These are phyloP conservation scores for Fukomys damarensis DNA, from an alignment of 2,113 vertebrate genomes.

Conservation along the genomic window DNA sequence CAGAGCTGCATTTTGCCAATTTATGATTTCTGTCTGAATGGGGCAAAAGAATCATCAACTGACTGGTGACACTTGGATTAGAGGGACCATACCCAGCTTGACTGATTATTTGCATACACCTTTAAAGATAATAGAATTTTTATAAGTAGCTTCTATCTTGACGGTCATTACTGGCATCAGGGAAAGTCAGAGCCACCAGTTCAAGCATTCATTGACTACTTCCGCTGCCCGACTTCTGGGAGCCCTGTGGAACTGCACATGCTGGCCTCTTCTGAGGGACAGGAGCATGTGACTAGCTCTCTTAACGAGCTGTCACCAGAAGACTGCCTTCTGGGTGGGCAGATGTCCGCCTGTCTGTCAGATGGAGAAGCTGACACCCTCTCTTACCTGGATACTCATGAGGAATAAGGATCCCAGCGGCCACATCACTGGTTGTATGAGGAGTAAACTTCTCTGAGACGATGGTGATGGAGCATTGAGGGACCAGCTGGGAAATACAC, in stretches of 20 bases:
- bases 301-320: neutral
- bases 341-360: neutral
- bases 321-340: neutral
- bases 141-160: neutral
- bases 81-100: neutral
- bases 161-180: neutral
- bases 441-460: slow-evolving; percentile 93
- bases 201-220: neutral
- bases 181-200: neutral
- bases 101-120: neutral
- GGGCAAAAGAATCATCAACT: neutral
- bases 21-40: neutral
- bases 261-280: neutral
- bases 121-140: neutral
- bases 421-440: slow-evolving; percentile 93
- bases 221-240: neutral
- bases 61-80: neutral
- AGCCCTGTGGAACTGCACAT: neutral
- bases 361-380: neutral
- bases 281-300: neutral
- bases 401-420: slow-evolving; percentile 93
- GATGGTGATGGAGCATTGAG: slow-evolving; percentile 88
- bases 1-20: neutral
- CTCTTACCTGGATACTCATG: slow-evolving; percentile 88
- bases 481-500: slow-evolving; percentile 86